Evolutionary conservation across 2,797 vertebrate genomes (phyloP).

Genomic region (Manis pentadactyla): DNA sequence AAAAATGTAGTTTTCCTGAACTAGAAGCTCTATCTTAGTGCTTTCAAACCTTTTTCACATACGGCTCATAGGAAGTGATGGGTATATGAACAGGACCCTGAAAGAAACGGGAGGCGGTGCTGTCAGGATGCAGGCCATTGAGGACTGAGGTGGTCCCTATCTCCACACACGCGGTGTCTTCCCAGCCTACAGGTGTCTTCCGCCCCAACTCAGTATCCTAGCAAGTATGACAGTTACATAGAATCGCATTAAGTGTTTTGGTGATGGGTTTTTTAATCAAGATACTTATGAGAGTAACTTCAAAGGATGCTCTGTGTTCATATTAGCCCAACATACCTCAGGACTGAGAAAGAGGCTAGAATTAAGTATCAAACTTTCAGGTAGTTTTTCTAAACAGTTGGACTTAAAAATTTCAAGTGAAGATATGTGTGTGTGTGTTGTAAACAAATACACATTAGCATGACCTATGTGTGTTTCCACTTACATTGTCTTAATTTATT

Average conservation of each 20-base stretch:
- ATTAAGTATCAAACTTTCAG: neutral
- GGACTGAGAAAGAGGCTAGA: neutral
- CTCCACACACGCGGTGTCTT: neutral
- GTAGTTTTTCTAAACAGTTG: neutral
- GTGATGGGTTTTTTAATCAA: neutral
- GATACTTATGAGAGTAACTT: neutral
- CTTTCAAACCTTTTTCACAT: neutral
- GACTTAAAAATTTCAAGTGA: conserved; percentile 23
- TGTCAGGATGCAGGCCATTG: neutral
- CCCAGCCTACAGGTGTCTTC: neutral
- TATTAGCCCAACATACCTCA: neutral
- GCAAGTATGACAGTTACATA: neutral
- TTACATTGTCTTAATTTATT: neutral
- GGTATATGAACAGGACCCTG: neutral
- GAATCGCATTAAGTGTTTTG: neutral
- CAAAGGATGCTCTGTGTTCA: neutral
- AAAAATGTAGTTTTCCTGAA: neutral
- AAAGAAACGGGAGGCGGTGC: neutral
- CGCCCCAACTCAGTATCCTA: neutral
- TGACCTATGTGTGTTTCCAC: neutral
- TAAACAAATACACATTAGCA: neutral
- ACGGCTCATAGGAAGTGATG: neutral
- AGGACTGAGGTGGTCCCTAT: neutral
- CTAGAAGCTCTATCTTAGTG: neutral
- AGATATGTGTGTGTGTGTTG: neutral